Base-by-base conservation (phyloP, 2,888 invertebrate genomes). In the Synanthedon vespiformis region DNA sequence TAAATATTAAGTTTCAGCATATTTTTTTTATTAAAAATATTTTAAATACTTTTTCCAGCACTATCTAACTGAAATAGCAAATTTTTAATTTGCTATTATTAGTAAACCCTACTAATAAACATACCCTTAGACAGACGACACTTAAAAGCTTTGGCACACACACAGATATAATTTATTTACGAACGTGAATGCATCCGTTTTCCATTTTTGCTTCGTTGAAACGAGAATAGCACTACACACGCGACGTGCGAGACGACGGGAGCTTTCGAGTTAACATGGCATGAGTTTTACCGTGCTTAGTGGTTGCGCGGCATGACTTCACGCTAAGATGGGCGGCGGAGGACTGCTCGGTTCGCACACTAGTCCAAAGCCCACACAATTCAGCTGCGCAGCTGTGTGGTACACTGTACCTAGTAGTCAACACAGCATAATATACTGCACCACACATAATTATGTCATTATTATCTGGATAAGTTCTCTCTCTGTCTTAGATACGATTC, bases 111-210 rank as follows among this genome's bases (percentile, higher is more conserved):
- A 34, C 10, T 34, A 10, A 34, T 34, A 34, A 44, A 44, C 44
- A 44, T 44, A 44, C 44, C 44, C 44, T 44, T 44, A 62, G 63
- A 55, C 51, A 34, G 56, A 55, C 51, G 62, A 63, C 63, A 81
- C 74, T 68, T 55, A 73, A 50, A 78, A 80, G 80, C 80, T 75
- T 69, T 65, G 74, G 81, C 81, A 82, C 83, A 76, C 77, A 62
- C 55, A 57, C 53, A 67, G 68, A 73, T 54, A 40, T 44, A 61
- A 63, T 62, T 62, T 56, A 64, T 57, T 61, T 86, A 86, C 86
- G 81, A 85, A 86, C 86, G 79, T 84, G 77, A 68, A 66, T 62
- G 63, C 72, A 74, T 68, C 53, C 27, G 40, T 51, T 49, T 18
- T 40, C 40, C 52, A 54, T 52, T 53, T 48, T 51, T 40, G 10